phyloP scores from a whole-genome alignment of 2,113 vertebrate species.

The Xiphophorus hellerii region DNA sequence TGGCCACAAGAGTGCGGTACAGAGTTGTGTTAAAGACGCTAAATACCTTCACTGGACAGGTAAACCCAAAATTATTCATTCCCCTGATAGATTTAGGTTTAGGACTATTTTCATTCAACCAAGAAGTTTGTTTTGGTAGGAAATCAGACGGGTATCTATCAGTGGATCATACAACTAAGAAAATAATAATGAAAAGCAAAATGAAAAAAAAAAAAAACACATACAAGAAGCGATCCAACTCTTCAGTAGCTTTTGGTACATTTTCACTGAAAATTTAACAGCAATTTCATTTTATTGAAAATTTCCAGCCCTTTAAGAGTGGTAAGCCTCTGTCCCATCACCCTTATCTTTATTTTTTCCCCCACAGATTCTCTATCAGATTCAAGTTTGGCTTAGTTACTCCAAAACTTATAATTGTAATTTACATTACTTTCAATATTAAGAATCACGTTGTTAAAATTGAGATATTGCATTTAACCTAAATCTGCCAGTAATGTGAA shows the following conservation, averaged over 20 bases:
- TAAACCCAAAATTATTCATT: too few relatives aligned
- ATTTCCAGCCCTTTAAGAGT: background rate
- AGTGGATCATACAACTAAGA: background rate
- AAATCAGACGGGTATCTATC: too few relatives aligned
- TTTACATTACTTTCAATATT: background rate
- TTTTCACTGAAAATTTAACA: too few relatives aligned
- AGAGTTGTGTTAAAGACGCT: background rate
- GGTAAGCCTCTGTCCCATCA: background rate
- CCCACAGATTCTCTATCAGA: background rate
- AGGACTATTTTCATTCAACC: too few relatives aligned
- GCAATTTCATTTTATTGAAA: background rate
- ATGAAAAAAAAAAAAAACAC: too few relatives aligned
- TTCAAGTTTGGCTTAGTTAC: background rate
- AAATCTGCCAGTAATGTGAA: background rate
- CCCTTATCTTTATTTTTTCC: background rate
- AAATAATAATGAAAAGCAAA: too few relatives aligned
- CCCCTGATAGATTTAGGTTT: too few relatives aligned
- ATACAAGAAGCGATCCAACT: too few relatives aligned
- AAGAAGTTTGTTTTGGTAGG: too few relatives aligned
- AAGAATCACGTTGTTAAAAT: background rate
- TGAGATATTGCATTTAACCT: background rate
- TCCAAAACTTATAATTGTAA: background rate
- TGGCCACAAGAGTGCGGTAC: background rate
- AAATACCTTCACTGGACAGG: background rate
- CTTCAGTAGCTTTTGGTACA: too few relatives aligned